Base-by-base conservation (phyloP, 2,888 invertebrate genomes). In the Phortica magna region DNA sequence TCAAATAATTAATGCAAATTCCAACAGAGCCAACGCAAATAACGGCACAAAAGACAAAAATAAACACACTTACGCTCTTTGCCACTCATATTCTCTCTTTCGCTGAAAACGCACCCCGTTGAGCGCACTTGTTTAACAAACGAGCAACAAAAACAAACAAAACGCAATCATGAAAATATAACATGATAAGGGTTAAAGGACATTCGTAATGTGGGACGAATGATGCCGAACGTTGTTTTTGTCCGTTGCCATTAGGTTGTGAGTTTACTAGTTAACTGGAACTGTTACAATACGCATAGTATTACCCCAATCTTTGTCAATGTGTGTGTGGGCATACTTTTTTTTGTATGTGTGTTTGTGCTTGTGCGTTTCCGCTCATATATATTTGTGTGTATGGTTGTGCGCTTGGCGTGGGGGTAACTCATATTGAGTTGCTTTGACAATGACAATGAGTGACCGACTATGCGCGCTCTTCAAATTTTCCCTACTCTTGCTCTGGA, bases 221-320 rank as follows among this genome's bases (percentile, higher is more conserved):
- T 71, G 70, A 78, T 83, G 80, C 78, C 83, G 83, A 14, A 12
- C 48, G 64, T 57, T 43, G 65, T n/a, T 57, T 74, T 41, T 39
- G 53, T 79, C 77, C 79, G 78, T 80, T 77, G 79, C 77, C 80
- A 78, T 81, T 83, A 79, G 87, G 84, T 82, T 88, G 83, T 81
- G 83, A 83, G 83, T 87, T 85, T 88, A 86, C 81, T 88, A 83
- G 86, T 88, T 84, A 83, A 83, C 79, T 80, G 79, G 79, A 81
- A 78, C 79, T 78, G 73, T 70, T 75, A 78, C 77, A 57, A 59
- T 59, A 42, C 31, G 70, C n/a, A 19, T 65, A 14, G 65, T n/a
- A 75, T 59, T 70, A 61, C 75, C 73, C 75, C 75, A 73, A 76
- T 65, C 71, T 39, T 53, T 41, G 43, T 73, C 70, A 19, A 55